Evolutionary conservation across 2,113 vertebrate genomes (phyloP), one percentile per base, ranked within the genome.

Genomic region (Bos indicus): DNA sequence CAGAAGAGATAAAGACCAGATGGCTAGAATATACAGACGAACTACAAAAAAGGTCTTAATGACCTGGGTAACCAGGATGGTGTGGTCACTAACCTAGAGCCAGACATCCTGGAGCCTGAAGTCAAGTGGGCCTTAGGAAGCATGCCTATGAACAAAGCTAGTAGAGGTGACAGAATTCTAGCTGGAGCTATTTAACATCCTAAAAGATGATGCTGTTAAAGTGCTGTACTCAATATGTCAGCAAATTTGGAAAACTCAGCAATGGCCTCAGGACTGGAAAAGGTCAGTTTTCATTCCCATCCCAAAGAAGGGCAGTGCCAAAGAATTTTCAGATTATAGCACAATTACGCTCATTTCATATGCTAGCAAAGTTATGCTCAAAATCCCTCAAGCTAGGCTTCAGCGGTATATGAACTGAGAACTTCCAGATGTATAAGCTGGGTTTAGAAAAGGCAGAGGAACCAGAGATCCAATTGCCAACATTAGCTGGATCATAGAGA

Each of bases 11-110:
- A 21, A 67, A 67, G 8, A 36, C 8, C 17, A 67, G 64, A 17
- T 36, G 64, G 64, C 64, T 19, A 67, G 33, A 36, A 67, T 36
- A 67, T 17, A 36, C 33, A 10, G 16, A 1, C 8, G 8, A 67
- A 67, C 7, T 67, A 67, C 64, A 67, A 36, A 67, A 67, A 11
- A 9, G 33, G 4, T 36, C 62, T 67, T 67, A 67, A 67, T 36
- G 17, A 36, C 8, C 33, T 0, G 0, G 64, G 17, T 21, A 21
- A 36, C 33, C 33, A 67, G 1, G 4, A 67, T 67, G 33, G 2
- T n/a, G 33, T 67, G 33, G 64, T 36, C 33, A 21, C 2, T 67
- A 67, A 67, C 16, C 62, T n/a, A n/a, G 62, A 67, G 64, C 33
- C 33, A 67, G 33, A 67, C 8, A 36, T 67, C 17, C 33, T 21